Conservation (phyloP, 1,140 invertebrate species). For the Drosophila lacertosa region DNA sequence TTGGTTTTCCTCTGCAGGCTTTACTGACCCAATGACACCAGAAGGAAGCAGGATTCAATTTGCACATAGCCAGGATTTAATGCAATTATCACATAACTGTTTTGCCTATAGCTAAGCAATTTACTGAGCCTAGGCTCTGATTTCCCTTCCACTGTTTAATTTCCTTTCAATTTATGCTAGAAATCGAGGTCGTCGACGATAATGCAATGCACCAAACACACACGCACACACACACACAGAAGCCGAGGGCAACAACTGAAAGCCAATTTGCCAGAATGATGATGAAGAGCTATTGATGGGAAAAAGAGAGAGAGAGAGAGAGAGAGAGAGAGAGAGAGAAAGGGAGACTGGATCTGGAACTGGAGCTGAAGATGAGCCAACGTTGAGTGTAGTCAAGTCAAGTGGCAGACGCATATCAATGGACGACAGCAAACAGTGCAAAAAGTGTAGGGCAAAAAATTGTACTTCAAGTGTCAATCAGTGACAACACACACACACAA, state of each 20-base stretch:
- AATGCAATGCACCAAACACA: too few species aligned
- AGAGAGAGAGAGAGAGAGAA: neutral
- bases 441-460: conserved; percentile 67
- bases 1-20: too few species aligned
- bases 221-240: neutral
- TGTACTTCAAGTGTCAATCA: conserved; percentile 80
- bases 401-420: conserved; percentile 71
- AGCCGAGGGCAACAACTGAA: conserved; percentile 38
- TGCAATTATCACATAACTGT: conserved; percentile 70
- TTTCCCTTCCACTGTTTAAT: conserved; percentile 68
- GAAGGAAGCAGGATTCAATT: conserved; percentile 49
- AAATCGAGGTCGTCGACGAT: conserved; percentile 55
- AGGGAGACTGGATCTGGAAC: conserved; percentile 4
- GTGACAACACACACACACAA: conserved; percentile 61
- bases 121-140: conserved; percentile 14
- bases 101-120: conserved; percentile 47
- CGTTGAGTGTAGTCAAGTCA: conserved; percentile 43
- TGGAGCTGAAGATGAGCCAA: conserved; percentile 17
- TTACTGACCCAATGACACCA: conserved; percentile 31
- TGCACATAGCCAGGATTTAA: conserved; percentile 18
- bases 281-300: conserved; percentile 57
- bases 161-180: conserved; percentile 81
- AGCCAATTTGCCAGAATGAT: conserved; percentile 71
- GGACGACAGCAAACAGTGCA: conserved; percentile 69
- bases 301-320: neutral